Evolutionary conservation across 2,797 vertebrate genomes (phyloP).

Genomic region (Parotocinclus haroldoi): DNA sequence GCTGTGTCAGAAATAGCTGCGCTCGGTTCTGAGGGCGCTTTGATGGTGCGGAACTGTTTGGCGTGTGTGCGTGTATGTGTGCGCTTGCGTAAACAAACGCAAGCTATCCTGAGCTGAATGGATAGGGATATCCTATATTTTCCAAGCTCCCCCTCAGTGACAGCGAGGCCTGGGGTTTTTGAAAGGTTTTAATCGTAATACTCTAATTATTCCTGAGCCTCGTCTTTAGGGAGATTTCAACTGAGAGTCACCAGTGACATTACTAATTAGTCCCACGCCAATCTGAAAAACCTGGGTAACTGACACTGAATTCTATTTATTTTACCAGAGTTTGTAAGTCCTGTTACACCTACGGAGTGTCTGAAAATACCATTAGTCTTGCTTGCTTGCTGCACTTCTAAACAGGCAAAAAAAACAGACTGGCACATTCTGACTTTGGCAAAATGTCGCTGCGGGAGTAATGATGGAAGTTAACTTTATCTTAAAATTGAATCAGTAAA

Average conservation of each 20-base stretch:
- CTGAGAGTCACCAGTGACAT: conserved; percentile 39
- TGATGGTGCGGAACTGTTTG: conserved; percentile 62
- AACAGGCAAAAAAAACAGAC: too few species aligned
- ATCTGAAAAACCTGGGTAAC: conserved; percentile 10
- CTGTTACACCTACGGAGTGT: too few species aligned
- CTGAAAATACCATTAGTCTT: too few species aligned
- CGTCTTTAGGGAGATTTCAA: conserved; percentile 10
- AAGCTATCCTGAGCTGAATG: conserved; percentile 28
- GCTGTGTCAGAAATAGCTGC: conserved; percentile 68
- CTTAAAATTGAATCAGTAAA: too few species aligned
- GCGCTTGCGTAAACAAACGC: conserved; percentile 31
- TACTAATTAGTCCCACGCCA: not conserved
- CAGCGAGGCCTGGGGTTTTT: conserved; percentile 12
- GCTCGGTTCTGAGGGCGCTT: conserved; percentile 52
- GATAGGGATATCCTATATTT: conserved; percentile 14
- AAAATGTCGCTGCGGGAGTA: too few species aligned
- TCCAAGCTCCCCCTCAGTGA: conserved; percentile 8
- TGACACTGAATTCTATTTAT: too few species aligned
- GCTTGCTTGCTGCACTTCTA: too few species aligned
- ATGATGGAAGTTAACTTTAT: too few species aligned
- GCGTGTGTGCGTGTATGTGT: conserved; percentile 23
- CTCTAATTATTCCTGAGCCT: conserved; percentile 23
- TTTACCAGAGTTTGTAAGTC: too few species aligned
- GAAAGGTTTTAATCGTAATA: conserved; percentile 14
- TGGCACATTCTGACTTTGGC: too few species aligned